Base-by-base conservation (phyloP, 2,888 invertebrate genomes). In the Dioctria linearis region DNA sequence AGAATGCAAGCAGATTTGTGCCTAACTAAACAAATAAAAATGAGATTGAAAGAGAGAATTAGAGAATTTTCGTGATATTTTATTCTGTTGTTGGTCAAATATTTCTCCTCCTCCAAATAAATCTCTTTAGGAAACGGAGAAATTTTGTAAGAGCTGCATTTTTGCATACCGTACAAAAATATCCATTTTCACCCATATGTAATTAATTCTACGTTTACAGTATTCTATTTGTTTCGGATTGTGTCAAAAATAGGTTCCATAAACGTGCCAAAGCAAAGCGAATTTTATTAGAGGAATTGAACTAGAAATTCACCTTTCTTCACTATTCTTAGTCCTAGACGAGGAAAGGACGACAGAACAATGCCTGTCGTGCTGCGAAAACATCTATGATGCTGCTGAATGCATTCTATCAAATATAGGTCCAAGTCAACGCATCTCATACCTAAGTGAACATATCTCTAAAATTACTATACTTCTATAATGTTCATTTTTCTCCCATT, bases 351-450 rank as follows among this genome's bases (percentile, higher is more conserved):
- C 2, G 25, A 25, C 25, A 25, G 25, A 25, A 25, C 1, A 25
- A 25, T 25, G 25, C 2, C 25, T 59, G 25, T 13, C 49, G 5
- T 57, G 2, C 46, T 57, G 2, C 46, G 46, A 11, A 40, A 51
- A 75, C 59, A 13, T 59, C 59, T 39, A 63, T 49, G n/a, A 54
- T 76, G 63, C 42, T 61, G 61, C 63, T 76, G 76, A 76, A 61
- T 76, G 49, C 76, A 76, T 42, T 61, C 63, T 76, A 63, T 76
- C 76, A 76, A n/a, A 76, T 76, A 63, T 25, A 25, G 25, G 25
- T 25, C 25, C 25, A 25, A 25, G 25, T 25, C 25, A 46, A 76
- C 51, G 49, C 40, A 63, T 61, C 76, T 46, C 25, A 25, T 25
- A 25, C 25, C 25, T 25, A 25, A 25, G 25, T 25, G 25, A 25